Conservation (phyloP, 1,140 invertebrate genomes). For the Leptoteleia sp. region DNA sequence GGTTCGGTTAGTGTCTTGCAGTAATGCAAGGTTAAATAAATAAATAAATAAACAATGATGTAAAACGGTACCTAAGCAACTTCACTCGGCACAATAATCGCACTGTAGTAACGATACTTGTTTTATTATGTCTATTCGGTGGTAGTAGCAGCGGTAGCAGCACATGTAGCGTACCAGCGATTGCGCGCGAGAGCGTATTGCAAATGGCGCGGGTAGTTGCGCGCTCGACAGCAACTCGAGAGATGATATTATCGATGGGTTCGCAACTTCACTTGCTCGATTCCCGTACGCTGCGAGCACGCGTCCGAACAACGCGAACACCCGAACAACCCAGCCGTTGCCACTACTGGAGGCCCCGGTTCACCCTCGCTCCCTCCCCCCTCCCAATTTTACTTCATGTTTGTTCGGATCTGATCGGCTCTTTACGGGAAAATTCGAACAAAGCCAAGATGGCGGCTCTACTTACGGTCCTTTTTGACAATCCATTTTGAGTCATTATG, state of each 20-base stretch:
- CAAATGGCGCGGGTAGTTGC: constrained; percentile 21
- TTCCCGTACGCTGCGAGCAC: neutral
- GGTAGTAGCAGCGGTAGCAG: constrained; percentile 6
- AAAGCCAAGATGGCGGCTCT: constrained; percentile 9
- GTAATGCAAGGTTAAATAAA: too few relatives aligned
- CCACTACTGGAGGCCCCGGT: constrained; percentile 12
- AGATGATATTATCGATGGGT: constrained; percentile 5
- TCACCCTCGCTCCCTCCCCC: neutral
- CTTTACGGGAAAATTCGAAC: constrained; percentile 1
- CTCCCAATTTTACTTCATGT: constrained; percentile 3
- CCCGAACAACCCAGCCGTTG: constrained; percentile 6
- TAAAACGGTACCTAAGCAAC: neutral
- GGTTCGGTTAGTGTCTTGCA: neutral
- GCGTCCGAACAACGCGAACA: constrained; percentile 14
- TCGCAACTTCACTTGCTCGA: constrained; percentile 7
- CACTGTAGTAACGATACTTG: neutral
- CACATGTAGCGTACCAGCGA: constrained; percentile 9
- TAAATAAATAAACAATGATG: too few relatives aligned
- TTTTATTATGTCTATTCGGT: constrained; percentile 8
- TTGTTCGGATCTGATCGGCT: constrained; percentile 1
- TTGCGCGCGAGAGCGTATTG: constrained; percentile 10
- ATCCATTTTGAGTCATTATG: constrained; percentile 6
- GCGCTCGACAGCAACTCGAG: neutral
- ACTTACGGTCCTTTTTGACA: neutral
- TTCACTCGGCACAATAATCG: neutral